Evolutionary conservation across 2,113 vertebrate genomes (phyloP), one percentile per base, ranked within the genome.

Genomic region (Malurus alboscapulatus): DNA sequence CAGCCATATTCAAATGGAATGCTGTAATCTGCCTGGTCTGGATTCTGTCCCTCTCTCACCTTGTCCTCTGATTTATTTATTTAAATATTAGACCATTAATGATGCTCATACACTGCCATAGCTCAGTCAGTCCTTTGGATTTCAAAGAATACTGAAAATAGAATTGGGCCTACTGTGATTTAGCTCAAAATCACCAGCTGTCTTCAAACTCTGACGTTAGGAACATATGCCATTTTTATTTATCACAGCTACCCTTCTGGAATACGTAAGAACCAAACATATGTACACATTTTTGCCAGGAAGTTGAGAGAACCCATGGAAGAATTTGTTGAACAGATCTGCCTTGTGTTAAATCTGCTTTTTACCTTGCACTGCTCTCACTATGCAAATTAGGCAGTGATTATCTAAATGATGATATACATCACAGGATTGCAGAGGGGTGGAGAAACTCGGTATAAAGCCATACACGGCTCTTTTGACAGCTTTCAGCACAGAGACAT

Each of bases 161-260:
- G 87, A 95, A 87, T 59, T 59, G 20, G 62, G 45, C 40, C 90
- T 90, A 82, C 75, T 61, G 27, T 67, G 27, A 62, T 67, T 87
- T 83, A 78, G 47, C 58, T 87, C 81, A 66, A 87, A 94, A 93
- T 57, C 75, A 88, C 57, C 90, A 91, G 71, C 86, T 95, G 81
- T 59, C 88, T 88, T 85, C 87, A 79, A 89, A 91, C 22, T 67
- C 91, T 76, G 59, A 71, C 11, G 30, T 63, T 90, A 72, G 81
- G 44, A 95, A 84, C 78, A 90, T 84, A 94, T 81, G 86, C 50
- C 83, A 90, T 63, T 95, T 96, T 90, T 93, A 93, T 94, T 95
- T 92, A 74, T 89, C 65, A 40, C 63, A 89, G 59, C 42, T 80
- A 83, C 36, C 59, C 75, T 91, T 90, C 63, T 63, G 61, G 57